Percentiles rank a stretch among this genome's conserved stretches.
phyloP scores from a whole-genome alignment of 2,113 vertebrate species.

The Odontesthes bonariensis region DNA sequence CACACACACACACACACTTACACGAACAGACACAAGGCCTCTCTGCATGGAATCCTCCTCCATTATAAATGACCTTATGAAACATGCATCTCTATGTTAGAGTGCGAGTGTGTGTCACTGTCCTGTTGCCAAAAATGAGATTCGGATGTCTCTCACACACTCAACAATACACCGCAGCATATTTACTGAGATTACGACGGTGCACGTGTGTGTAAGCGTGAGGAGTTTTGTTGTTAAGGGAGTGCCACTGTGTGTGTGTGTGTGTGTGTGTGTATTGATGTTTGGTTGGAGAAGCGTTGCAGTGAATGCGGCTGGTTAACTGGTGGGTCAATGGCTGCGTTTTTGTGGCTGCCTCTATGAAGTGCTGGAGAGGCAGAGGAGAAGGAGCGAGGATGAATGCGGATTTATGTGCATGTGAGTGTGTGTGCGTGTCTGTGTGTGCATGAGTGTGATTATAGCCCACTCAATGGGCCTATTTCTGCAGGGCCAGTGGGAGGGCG shows the following conservation, averaged over 20 bases:
- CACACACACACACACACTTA: conserved; percentile 15
- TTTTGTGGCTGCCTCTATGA: conserved; percentile 64
- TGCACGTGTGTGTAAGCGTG: not conserved
- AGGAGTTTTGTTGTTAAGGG: conserved; percentile 23
- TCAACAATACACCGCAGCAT: conserved; percentile 37
- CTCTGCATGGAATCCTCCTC: conserved; percentile 61
- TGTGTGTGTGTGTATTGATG: conserved; percentile 48
- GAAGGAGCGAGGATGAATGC: conserved; percentile 50
- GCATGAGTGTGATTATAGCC: conserved; percentile 65
- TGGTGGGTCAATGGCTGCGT: conserved; percentile 63
- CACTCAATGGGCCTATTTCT: conserved; percentile 75
- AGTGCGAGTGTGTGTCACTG: conserved; percentile 50
- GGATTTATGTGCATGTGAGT: conserved; percentile 37
- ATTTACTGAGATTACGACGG: conserved; percentile 24
- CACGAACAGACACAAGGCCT: conserved; percentile 27
- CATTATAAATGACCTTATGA: conserved; percentile 77
- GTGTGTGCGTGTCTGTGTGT: conserved; percentile 26
- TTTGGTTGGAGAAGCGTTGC: conserved; percentile 47
- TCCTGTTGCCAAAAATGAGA: conserved; percentile 66
- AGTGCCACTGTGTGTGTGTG: conserved; percentile 8
- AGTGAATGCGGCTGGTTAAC: conserved; percentile 51
- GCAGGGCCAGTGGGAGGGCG: conserved; percentile 77
- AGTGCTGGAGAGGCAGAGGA: conserved; percentile 45
- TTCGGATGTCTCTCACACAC: conserved; percentile 65
- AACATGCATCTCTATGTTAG: conserved; percentile 66